A percentile compares a stretch with the other conserved stretches of the same genome.
These are phyloP conservation scores for Cremastinae sp. DNA, from an alignment of 2,888 invertebrate genomes.

Conservation along the genomic window DNA sequence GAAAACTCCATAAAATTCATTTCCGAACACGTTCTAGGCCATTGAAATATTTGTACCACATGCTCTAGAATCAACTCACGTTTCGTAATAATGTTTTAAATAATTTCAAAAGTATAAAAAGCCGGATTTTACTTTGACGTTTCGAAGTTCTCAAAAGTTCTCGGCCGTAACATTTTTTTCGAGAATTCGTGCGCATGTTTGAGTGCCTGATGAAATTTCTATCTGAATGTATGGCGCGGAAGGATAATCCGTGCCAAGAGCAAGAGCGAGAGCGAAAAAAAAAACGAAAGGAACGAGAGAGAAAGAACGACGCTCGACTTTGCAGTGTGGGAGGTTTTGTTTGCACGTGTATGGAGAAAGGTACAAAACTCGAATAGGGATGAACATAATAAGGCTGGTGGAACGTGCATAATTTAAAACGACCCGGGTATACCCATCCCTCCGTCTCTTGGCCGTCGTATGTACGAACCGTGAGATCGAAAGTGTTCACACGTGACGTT, in stretches of 20 bases:
- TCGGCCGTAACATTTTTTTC: neutral
- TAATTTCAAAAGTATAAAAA: no score
- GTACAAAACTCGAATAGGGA: slow-evolving; percentile 13
- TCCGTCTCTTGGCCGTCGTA: neutral
- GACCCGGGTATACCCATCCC: slow-evolving; percentile 5
- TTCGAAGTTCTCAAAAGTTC: no score
- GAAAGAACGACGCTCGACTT: no score
- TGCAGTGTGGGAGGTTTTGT: slow-evolving; percentile 19
- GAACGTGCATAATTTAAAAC: slow-evolving; percentile 42
- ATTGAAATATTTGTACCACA: no score
- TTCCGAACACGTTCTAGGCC: no score
- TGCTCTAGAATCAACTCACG: no score
- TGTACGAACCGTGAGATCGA: slow-evolving; percentile 10
- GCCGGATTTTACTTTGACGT: no score
- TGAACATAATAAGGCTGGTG: slow-evolving; percentile 22
- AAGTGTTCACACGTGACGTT: slow-evolving; percentile 36
- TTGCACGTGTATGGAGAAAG: neutral
- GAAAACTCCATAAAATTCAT: no score
- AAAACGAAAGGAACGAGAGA: no score
- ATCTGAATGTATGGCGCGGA: slow-evolving; percentile 6
- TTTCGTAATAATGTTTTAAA: no score
- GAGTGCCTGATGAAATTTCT: neutral
- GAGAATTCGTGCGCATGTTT: neutral
- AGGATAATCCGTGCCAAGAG: slow-evolving; percentile 32
- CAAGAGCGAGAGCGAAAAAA: slow-evolving; percentile 4